Conservation (phyloP, 2,797 vertebrate species). For the Syngnathus acus region DNA sequence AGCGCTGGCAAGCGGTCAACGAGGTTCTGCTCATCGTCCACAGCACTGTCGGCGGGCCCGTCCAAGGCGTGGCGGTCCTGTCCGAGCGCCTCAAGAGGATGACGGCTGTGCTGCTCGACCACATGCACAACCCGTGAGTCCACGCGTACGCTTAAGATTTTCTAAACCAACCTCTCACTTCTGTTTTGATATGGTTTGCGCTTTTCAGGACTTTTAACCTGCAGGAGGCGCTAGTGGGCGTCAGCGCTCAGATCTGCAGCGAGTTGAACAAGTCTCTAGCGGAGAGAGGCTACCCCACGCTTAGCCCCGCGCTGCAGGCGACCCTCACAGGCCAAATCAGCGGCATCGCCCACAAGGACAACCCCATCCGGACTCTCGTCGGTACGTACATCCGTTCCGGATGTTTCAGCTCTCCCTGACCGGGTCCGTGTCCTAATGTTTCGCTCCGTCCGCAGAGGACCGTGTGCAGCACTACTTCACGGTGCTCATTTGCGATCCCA, state of each 20-base stretch:
- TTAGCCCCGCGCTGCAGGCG: constrained; percentile 71
- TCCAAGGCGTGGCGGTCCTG: constrained; percentile 73
- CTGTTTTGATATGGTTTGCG: not conserved
- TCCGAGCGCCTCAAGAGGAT: constrained; percentile 80
- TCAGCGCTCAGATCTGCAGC: constrained; percentile 77
- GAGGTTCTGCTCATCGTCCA: constrained; percentile 82
- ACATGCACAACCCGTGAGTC: constrained; percentile 81
- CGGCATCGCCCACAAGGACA: constrained; percentile 76
- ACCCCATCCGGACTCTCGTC: constrained; percentile 80
- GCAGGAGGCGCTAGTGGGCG: constrained; percentile 73
- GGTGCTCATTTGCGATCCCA: constrained; percentile 68
- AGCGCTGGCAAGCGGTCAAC: constrained; percentile 75
- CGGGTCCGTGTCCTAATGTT: not conserved
- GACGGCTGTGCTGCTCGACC: constrained; percentile 79
- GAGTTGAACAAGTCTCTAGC: constrained; percentile 80
- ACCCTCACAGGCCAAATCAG: constrained; percentile 81
- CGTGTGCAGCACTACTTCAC: constrained; percentile 80
- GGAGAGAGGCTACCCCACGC: constrained; percentile 70
- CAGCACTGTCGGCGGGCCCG: constrained; percentile 75
- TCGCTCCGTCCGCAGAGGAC: constrained; percentile 70
- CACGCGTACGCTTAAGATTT: not conserved
- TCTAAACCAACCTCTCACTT: not conserved
- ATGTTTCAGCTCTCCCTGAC: not conserved
- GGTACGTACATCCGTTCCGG: constrained; percentile 65
- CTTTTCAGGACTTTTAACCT: constrained; percentile 73